Evolutionary conservation across 2,797 vertebrate species (phyloP).

Genomic region (Danio jaintianensis): DNA sequence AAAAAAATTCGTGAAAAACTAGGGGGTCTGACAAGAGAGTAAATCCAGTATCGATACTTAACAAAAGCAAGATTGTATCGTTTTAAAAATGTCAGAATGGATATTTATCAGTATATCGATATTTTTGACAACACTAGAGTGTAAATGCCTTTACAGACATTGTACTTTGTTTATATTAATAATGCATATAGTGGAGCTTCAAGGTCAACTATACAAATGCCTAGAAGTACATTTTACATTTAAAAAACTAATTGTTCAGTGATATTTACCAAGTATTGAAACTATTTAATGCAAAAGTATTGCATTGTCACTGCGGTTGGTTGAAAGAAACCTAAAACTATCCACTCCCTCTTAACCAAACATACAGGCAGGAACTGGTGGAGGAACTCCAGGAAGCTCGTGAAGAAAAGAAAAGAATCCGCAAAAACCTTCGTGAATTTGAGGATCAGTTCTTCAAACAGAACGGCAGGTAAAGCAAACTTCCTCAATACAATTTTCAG

Average conservation of each 20-base stretch:
- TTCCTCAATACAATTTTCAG: neutral
- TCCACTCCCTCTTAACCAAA: constrained; percentile 19
- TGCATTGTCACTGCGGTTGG: neutral
- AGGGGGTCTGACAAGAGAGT: too few relatives aligned
- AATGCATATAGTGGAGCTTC: neutral
- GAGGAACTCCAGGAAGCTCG: constrained; percentile 95
- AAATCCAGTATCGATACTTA: neutral
- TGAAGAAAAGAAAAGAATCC: constrained; percentile 95
- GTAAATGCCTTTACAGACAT: neutral
- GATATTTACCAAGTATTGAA: neutral
- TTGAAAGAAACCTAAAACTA: neutral
- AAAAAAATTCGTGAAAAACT: too few relatives aligned
- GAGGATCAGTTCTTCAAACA: constrained; percentile 96
- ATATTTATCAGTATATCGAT: too few relatives aligned
- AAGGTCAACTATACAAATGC: neutral
- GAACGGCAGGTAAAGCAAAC: constrained; percentile 88
- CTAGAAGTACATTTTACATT: neutral
- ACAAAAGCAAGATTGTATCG: too few relatives aligned
- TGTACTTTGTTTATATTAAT: neutral
- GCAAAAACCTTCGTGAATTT: constrained; percentile 94
- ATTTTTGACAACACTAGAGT: neutral
- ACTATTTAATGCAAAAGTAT: neutral
- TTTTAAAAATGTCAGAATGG: too few relatives aligned
- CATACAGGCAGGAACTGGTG: constrained; percentile 88
- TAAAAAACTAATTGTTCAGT: neutral